Base-by-base conservation (phyloP, 2,888 invertebrate species). In the Dorcus hopei region DNA sequence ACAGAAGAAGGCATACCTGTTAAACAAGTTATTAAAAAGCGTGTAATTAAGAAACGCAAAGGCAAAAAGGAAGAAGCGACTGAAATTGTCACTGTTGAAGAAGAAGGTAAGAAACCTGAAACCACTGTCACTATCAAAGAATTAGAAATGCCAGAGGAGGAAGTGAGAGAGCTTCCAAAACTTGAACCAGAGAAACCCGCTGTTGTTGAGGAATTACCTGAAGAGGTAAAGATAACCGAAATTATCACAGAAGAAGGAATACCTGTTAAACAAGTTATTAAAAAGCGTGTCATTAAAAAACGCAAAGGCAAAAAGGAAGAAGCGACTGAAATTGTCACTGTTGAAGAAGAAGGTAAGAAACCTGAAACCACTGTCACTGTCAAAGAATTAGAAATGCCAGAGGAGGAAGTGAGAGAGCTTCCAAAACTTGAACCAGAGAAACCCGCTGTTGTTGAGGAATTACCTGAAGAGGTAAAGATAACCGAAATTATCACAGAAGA, bases 291-390 rank as follows among this genome's bases (percentile, higher is more conserved):
- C 1, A 74, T 80, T 41, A 80, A 74, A 56, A 81, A 80, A 65
- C 76, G 74, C 1, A 78, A 65, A 62, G 80, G 75, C 51, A 67
- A 72, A 43, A 77, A 74, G 65, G 72, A 79, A 43, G 80, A 80
- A 64, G 65, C 76, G 4, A 81, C 80, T 0, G 77, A 80, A 74
- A 80, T 82, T 50, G 70, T 76, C 52, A 80, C 80, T 16, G 71
- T 79, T 42, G 76, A 77, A 66, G 73, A 79, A 66, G 80, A 80
- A 58, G 78, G 76, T 9, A 70, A 75, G 54, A 70, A 78, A 57
- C 81, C 82, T 0, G 68, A 77, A 52, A 76, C 68, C 49, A 72
- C 75, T 38, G 70, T 75, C 38, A 64, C 64, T 2, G 69, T 73
- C 5, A 61, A 70, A 63, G 70, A 72, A 65, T 58, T 65, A 61